phyloP scores from a whole-genome alignment of 2,797 vertebrate genomes.

The Enteromius afrohamiltoni region DNA sequence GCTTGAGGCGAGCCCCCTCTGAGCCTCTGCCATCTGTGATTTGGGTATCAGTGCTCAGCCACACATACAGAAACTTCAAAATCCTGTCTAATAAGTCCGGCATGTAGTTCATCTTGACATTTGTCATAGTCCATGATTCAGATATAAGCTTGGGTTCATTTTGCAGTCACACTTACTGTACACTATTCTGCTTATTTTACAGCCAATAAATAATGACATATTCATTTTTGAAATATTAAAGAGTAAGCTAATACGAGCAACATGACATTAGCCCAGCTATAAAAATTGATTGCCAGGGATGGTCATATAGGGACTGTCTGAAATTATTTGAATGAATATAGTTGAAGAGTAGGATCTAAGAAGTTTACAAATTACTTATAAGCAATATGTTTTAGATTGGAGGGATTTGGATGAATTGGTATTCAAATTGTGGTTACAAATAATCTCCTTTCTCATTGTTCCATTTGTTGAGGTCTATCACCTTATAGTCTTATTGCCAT shows the following conservation, averaged over 20 bases:
- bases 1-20: conserved; percentile 24
- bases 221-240: not conserved
- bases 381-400: no score
- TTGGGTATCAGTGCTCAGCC: conserved; percentile 10
- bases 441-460: not conserved
- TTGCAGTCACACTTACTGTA: not conserved
- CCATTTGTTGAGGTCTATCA: not conserved
- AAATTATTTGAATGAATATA: not conserved
- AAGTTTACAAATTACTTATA: no score
- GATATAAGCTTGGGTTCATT: not conserved
- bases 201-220: not conserved
- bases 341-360: not conserved
- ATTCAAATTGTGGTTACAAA: not conserved
- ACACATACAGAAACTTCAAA: conserved; percentile 11
- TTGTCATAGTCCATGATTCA: conserved; percentile 10
- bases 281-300: not conserved
- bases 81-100: conserved; percentile 15
- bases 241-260: not conserved
- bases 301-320: not conserved
- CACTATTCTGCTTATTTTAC: not conserved
- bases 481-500: not conserved
- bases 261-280: not conserved
- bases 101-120: conserved; percentile 26
- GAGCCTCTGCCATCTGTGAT: conserved; percentile 30
- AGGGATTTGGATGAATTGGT: not conserved